Evolutionary conservation across 2,888 invertebrate genomes (phyloP), one percentile per base, ranked within the genome.

Genomic region (Phrixothrix hirtus): DNA sequence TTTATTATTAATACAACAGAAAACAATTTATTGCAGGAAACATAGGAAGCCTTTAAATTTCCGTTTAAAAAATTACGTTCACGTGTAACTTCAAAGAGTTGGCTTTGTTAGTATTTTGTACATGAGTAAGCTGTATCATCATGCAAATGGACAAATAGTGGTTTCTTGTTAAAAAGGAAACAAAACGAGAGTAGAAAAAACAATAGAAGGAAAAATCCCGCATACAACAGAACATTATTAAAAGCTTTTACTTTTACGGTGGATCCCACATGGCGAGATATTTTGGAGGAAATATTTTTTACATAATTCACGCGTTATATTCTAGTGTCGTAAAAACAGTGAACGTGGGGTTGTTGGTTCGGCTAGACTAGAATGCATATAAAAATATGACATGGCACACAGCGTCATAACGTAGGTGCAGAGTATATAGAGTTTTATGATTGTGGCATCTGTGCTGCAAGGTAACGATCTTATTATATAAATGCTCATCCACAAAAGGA

Each of bases 261-360:
- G 49, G 44, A 42, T 47, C 42, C 42, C 55, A 55, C 39, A 46
- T 47, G 53, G 53, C 31, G 43, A 42, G 30, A 41, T 41, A 52
- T 52, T 52, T 53, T 36, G 46, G 42, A 41, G 45, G 37, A 51
- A 34, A 46, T 55, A 42, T 55, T 55, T 52, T 53, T 53, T 53
- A 48, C 53, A 53, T 53, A 53, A 53, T 53, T 53, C 43, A 43
- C 44, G 48, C 53, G 44, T 53, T 53, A 53, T 53, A 53, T 53
- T 53, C 53, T 38, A 39, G 37, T 39, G 48, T 53, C 53, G 53
- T 53, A 53, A 53, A 53, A 48, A 25, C 34, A 30, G 43, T 37
- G 47, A 53, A 53, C 47, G 53, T 48, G 43, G 42, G 17, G 35
- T 15, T 42, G 43, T 13, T 39, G 47, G 52, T 52, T 37, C 14